Evolutionary conservation across 1,140 invertebrate genomes (phyloP), one percentile per base, ranked within the genome.

Genomic region (Teleogryllus occipitalis): DNA sequence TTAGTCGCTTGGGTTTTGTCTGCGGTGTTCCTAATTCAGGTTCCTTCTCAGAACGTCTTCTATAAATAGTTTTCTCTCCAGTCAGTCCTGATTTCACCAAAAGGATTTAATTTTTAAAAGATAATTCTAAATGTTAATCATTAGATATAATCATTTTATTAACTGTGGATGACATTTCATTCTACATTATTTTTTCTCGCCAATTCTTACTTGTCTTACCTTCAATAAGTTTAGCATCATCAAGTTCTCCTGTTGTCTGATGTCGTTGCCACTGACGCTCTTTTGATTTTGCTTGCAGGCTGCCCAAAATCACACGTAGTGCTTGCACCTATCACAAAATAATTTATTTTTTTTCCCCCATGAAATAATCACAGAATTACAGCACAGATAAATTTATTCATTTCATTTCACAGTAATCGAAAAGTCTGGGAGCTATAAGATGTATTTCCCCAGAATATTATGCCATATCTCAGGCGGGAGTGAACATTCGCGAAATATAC

Each of bases 171-270:
- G 4, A 18, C 47, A 49, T 21, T 54, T 80, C 12, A 54, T 14
- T 49, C 8, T 22, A 47, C 47, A 77, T 46, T 8, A 47, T 47
- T 7, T 73, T 72, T 22, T 22, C 8, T 54, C 65, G 18, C 7
- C 27, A 18, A n/a, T 65, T 27, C 7, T 10, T n/a, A 78, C 27
- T 54, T 15, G 46, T 27, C 54, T 81, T 87, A 88, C 92, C 96
- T 90, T 99, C 98, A 83, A 99, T 97, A 77, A 99, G 89, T 86
- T 98, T 98, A 0, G 92, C 92, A 84, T 99, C 98, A 84, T 99
- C 98, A 47, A 99, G 86, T 86, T 99, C 98, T 0, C 98, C 98
- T 76, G 94, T 92, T 0, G 96, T 97, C 87, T 97, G 96, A 87
- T 97, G 94, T 81, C 93, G 91, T 47, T 92, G 89, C 97, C 98